Evolutionary conservation across 2,797 vertebrate species (phyloP).

Genomic region (Carduelis carduelis): DNA sequence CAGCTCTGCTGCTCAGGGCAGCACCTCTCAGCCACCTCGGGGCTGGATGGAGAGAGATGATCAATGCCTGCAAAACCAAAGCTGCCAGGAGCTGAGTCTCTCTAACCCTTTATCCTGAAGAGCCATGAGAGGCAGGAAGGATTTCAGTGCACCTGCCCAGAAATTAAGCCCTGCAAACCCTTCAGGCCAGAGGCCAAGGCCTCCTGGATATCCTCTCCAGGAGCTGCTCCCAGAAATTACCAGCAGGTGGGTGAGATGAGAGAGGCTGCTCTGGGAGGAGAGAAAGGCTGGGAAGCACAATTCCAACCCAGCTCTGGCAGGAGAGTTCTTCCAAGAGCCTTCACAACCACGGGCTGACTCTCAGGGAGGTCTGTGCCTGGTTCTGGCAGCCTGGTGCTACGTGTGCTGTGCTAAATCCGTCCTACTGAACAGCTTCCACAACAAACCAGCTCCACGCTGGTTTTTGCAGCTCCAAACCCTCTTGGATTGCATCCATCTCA

Average conservation of each 20-base stretch:
- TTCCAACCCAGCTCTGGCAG: not conserved
- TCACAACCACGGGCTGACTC: not conserved
- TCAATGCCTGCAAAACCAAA: fast-evolving
- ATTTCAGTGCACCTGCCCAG: not conserved
- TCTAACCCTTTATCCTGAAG: not conserved
- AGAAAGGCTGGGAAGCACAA: not conserved
- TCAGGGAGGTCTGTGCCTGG: not conserved
- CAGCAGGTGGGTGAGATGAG: not conserved
- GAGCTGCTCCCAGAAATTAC: not conserved
- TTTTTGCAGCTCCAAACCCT: not conserved
- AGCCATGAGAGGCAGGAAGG: not conserved
- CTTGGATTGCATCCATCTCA: not conserved
- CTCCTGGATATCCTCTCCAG: not conserved
- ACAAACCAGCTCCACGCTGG: not conserved
- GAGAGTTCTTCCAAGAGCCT: fast-evolving
- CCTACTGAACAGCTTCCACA: not conserved
- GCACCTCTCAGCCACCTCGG: not conserved
- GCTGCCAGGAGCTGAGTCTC: not conserved
- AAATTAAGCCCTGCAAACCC: fast-evolving
- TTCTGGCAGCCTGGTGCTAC: not conserved
- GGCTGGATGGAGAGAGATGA: not conserved
- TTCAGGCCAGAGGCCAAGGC: not conserved
- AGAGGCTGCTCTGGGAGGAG: not conserved
- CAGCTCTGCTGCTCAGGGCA: not conserved
- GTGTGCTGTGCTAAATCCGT: fast-evolving